Evolutionary conservation across 2,888 invertebrate genomes (phyloP).

Genomic region (Endotricha flammealis): DNA sequence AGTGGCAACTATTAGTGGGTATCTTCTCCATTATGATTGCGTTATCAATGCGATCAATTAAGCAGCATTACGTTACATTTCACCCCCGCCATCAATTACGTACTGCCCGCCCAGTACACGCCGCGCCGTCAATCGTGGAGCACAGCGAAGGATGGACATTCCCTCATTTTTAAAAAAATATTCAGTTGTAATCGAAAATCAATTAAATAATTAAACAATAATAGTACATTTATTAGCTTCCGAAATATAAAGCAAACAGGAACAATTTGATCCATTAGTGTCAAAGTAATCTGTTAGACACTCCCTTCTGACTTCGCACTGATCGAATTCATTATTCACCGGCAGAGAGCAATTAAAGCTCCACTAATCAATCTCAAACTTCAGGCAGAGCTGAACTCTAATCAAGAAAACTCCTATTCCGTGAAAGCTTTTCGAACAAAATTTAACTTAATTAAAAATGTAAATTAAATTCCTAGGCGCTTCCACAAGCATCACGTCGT

Average conservation of each 20-base stretch:
- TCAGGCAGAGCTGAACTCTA: slow-evolving; percentile 75
- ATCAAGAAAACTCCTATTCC: slow-evolving; percentile 78
- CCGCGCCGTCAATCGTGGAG: slow-evolving; percentile 31
- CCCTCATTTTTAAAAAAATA: too few species aligned
- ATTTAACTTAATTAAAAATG: slow-evolving; percentile 79
- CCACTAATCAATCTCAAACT: slow-evolving; percentile 78
- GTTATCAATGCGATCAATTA: slow-evolving; percentile 69
- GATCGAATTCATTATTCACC: slow-evolving; percentile 77
- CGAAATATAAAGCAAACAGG: slow-evolving; percentile 22
- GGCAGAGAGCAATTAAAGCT: slow-evolving; percentile 75
- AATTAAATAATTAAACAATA: neutral
- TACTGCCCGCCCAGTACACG: slow-evolving; percentile 39
- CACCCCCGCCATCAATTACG: slow-evolving; percentile 62
- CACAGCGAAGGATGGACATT: slow-evolving; percentile 41
- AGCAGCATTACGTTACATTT: slow-evolving; percentile 66
- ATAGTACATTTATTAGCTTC: slow-evolving; percentile 5
- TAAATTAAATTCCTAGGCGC: slow-evolving; percentile 78
- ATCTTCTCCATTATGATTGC: slow-evolving; percentile 52
- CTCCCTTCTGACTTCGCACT: slow-evolving; percentile 59
- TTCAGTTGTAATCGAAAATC: neutral
- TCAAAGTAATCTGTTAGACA: slow-evolving; percentile 56
- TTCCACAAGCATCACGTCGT: slow-evolving; percentile 75
- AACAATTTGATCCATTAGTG: slow-evolving; percentile 48
- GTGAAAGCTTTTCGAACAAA: slow-evolving; percentile 78
- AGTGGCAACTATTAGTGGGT: slow-evolving; percentile 34